Evolutionary conservation across 2,797 vertebrate species (phyloP).

Genomic region (Siniperca undulata): DNA sequence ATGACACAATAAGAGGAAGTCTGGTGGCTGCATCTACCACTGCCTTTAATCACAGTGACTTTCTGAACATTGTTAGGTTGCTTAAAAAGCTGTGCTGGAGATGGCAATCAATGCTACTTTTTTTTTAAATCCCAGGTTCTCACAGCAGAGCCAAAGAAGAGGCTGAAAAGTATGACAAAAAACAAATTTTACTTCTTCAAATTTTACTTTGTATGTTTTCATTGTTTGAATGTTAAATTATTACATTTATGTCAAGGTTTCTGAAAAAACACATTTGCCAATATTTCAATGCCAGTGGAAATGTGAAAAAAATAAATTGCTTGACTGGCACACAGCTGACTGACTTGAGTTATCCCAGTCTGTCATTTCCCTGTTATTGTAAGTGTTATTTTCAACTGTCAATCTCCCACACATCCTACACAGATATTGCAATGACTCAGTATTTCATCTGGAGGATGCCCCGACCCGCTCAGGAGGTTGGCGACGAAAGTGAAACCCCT

Average conservation of each 20-base stretch:
- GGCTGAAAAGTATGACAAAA: slow-evolving; percentile 13
- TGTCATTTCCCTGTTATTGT: neutral
- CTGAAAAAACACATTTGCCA: neutral
- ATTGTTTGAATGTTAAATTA: neutral
- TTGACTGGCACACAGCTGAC: neutral
- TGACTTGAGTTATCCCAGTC: slow-evolving; percentile 8
- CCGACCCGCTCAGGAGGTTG: no score
- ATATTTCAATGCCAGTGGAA: neutral
- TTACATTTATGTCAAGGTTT: neutral
- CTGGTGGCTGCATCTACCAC: slow-evolving; percentile 11
- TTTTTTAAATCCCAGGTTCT: slow-evolving; percentile 1
- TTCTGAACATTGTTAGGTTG: slow-evolving; percentile 11
- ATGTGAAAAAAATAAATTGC: neutral
- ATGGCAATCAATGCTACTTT: neutral
- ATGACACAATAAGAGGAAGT: slow-evolving; percentile 3
- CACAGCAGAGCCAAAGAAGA: slow-evolving; percentile 11
- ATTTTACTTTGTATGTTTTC: neutral
- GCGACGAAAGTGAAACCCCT: no score
- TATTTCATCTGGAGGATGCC: neutral
- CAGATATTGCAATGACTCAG: neutral
- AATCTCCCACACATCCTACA: slow-evolving; percentile 9
- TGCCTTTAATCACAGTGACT: slow-evolving; percentile 31
- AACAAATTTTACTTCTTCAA: neutral
- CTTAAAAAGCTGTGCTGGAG: slow-evolving; percentile 2
- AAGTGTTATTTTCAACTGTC: slow-evolving; percentile 32